Conservation (phyloP, 2,113 vertebrate species). For the Coregonus clupeaformis region DNA sequence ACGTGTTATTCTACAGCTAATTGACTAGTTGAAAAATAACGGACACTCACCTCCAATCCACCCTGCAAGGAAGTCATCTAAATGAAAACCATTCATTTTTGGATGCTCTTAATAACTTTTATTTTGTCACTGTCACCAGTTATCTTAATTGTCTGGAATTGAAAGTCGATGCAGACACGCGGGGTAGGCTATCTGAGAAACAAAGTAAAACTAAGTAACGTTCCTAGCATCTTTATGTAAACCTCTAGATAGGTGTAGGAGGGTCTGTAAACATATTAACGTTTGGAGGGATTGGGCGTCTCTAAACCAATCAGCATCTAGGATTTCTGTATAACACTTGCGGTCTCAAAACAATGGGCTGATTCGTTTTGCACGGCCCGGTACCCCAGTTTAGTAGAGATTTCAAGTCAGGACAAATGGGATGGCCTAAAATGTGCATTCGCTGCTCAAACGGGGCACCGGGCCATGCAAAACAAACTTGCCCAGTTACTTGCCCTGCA, state of each 20-base stretch:
- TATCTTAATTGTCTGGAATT: neutral
- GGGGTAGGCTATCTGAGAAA: neutral
- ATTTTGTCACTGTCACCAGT: slow-evolving; percentile 34
- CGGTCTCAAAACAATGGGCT: slow-evolving; percentile 36
- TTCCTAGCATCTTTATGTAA: neutral
- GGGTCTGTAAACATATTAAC: neutral
- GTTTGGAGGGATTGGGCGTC: neutral
- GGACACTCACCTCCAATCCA: slow-evolving; percentile 73
- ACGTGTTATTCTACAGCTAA: neutral
- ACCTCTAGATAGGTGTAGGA: no score
- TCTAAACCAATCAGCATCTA: slow-evolving; percentile 39
- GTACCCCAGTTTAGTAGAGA: no score
- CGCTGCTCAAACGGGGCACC: no score
- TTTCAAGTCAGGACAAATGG: no score
- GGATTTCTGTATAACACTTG: neutral
- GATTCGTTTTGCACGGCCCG: neutral
- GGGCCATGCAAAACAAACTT: no score
- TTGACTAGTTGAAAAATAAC: no score
- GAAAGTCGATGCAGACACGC: neutral
- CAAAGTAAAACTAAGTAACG: neutral
- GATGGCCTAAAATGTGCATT: no score
- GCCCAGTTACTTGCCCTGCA: no score
- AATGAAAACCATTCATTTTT: slow-evolving; percentile 54
- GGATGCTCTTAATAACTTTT: slow-evolving; percentile 14
- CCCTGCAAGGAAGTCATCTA: slow-evolving; percentile 72